Conservation (phyloP, 2,113 vertebrate species). For the Ondatra zibethicus region DNA sequence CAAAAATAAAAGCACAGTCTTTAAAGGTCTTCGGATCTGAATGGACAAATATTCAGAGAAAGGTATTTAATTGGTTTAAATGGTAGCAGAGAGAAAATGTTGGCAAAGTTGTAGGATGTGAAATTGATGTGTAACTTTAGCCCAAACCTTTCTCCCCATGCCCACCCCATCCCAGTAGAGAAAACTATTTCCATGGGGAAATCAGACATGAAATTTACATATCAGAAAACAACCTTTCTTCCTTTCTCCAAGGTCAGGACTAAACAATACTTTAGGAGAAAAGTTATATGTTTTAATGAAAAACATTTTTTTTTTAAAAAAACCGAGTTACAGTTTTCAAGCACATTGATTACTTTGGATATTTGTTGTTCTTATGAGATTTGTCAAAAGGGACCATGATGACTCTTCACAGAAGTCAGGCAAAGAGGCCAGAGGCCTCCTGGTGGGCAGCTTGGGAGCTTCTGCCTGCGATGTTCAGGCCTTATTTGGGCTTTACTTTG, state of each 20-base stretch:
- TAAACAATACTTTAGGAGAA: neutral
- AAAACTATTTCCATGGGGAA: slow-evolving; percentile 23
- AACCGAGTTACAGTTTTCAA: neutral
- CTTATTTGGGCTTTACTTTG: neutral
- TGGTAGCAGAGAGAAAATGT: slow-evolving; percentile 85
- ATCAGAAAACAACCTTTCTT: slow-evolving; percentile 4
- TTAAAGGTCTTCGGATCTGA: slow-evolving; percentile 84
- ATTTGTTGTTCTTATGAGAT: neutral
- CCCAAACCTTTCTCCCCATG: neutral
- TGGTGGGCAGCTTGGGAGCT: neutral
- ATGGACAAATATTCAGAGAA: slow-evolving; percentile 87
- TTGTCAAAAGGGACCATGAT: neutral
- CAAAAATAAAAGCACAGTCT: slow-evolving; percentile 83
- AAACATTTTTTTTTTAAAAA: neutral
- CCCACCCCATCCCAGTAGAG: neutral
- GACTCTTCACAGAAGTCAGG: neutral
- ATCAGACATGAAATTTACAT: neutral
- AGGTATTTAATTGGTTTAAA: slow-evolving; percentile 90
- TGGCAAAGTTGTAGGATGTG: slow-evolving; percentile 57
- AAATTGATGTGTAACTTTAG: slow-evolving; percentile 57
- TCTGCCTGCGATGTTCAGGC: neutral
- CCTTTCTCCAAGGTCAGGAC: neutral
- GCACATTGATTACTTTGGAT: neutral
- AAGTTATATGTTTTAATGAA: neutral
- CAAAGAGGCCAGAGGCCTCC: neutral